phyloP scores from a whole-genome alignment of 1,140 invertebrate genomes.

The Tetramorium alpestre region DNA sequence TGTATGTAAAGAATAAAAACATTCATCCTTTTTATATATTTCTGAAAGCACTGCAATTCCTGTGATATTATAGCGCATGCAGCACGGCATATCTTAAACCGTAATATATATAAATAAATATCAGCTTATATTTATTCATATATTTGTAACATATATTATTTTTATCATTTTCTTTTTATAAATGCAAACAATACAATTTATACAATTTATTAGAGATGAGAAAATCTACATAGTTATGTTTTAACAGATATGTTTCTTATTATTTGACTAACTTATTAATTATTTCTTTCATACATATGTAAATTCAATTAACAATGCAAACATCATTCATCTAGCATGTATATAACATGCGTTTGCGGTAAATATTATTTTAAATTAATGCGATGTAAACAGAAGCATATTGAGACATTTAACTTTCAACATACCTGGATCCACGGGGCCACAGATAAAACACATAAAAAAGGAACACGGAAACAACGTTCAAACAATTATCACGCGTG shows the following conservation, averaged over 20 bases:
- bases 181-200: not conserved
- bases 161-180: not conserved
- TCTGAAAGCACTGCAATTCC: not conserved
- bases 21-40: not conserved
- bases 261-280: not conserved
- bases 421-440: conserved; percentile 80
- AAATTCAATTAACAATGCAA: conserved; percentile 12
- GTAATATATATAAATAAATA: not conserved
- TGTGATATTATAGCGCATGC: not conserved
- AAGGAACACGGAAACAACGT: conserved; percentile 75
- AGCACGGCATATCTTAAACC: not conserved
- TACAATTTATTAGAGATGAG: not conserved
- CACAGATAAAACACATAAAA: conserved; percentile 79
- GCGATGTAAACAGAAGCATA: not conserved
- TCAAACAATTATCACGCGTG: conserved; percentile 56
- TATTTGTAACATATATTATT: not conserved
- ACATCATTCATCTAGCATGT: not conserved
- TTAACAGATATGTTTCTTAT: not conserved
- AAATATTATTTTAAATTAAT: not conserved
- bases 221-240: not conserved
- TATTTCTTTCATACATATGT: conserved; percentile 9
- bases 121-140: not conserved
- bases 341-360: not conserved
- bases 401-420: conserved; percentile 69
- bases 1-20: not conserved